Conservation (phyloP, 1,140 invertebrate species). For the Charaxes varanes region DNA sequence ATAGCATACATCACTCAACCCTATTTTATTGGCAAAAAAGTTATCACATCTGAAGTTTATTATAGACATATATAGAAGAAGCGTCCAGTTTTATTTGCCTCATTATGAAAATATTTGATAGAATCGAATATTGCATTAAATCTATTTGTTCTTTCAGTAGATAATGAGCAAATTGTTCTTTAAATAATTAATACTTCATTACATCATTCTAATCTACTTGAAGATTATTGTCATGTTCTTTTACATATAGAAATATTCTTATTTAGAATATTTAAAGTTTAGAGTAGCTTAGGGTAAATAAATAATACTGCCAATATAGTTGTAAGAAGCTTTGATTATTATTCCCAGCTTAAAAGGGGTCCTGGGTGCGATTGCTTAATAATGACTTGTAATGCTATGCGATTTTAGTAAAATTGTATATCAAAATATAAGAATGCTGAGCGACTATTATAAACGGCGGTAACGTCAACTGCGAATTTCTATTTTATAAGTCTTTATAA, state of each 20-base stretch:
- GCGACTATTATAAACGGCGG: constrained; percentile 17
- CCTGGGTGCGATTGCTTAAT: constrained; percentile 13
- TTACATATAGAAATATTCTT: constrained; percentile 2
- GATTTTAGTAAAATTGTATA: constrained; percentile 23
- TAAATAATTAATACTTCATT: too few species aligned
- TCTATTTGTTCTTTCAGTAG: too few species aligned
- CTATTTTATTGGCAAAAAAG: too few species aligned
- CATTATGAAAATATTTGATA: too few species aligned
- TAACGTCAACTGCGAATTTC: constrained; percentile 10
- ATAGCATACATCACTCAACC: too few species aligned
- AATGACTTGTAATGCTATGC: constrained; percentile 25
- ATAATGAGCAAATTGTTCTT: too few species aligned
- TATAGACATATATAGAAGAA: too few species aligned
- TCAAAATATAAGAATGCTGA: constrained; percentile 17
- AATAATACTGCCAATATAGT: constrained; percentile 52
- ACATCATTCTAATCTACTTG: too few species aligned
- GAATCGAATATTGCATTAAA: too few species aligned
- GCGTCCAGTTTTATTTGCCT: too few species aligned
- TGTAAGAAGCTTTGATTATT: constrained; percentile 48
- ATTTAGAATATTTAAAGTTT: constrained; percentile 10
- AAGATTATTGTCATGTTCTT: too few species aligned
- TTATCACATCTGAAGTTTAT: too few species aligned
- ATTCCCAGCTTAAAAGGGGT: constrained; percentile 29
- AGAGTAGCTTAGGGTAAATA: constrained; percentile 17
- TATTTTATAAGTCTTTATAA: constrained; percentile 4